Evolutionary conservation across 1,140 invertebrate species (phyloP).

Genomic region (Limonius californicus): DNA sequence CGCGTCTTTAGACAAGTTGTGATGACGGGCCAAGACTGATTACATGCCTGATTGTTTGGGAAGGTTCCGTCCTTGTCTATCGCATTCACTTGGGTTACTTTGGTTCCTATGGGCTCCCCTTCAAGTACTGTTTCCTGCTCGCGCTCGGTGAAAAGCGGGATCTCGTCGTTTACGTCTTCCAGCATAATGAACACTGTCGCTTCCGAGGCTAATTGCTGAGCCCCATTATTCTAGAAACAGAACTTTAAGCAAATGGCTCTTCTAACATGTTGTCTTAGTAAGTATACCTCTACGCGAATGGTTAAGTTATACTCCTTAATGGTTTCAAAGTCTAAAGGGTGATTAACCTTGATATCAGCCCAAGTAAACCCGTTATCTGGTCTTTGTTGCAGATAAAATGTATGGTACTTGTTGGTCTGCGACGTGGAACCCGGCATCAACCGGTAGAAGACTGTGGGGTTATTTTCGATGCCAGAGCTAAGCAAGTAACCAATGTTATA

Average conservation of each 20-base stretch:
- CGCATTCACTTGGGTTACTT: constrained; percentile 94
- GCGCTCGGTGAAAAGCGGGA: constrained; percentile 89
- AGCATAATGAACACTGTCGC: constrained; percentile 90
- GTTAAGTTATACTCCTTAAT: constrained; percentile 96
- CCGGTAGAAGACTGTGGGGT: constrained; percentile 91
- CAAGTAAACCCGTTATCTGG: constrained; percentile 86
- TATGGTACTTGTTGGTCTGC: constrained; percentile 93
- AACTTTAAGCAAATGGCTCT: constrained; percentile 89
- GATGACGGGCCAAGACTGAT: neutral
- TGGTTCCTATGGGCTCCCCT: constrained; percentile 88
- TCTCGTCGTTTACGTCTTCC: constrained; percentile 96
- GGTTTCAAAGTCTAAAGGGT: constrained; percentile 90
- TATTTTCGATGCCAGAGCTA: constrained; percentile 93
- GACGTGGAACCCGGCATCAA: constrained; percentile 92
- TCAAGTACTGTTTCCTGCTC: constrained; percentile 93
- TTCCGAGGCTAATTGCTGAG: constrained; percentile 90
- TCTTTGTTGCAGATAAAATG: constrained; percentile 91
- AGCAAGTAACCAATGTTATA: constrained; percentile 36
- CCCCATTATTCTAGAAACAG: constrained; percentile 81
- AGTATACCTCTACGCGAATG: constrained; percentile 83
- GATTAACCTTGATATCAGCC: constrained; percentile 95
- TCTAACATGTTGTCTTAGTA: neutral
- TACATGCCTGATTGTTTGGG: constrained; percentile 84
- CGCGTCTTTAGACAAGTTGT: neutral
- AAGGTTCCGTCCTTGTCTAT: constrained; percentile 95